Evolutionary conservation across 2,797 vertebrate genomes (phyloP).

Genomic region (Enteromius trimaculatus): DNA sequence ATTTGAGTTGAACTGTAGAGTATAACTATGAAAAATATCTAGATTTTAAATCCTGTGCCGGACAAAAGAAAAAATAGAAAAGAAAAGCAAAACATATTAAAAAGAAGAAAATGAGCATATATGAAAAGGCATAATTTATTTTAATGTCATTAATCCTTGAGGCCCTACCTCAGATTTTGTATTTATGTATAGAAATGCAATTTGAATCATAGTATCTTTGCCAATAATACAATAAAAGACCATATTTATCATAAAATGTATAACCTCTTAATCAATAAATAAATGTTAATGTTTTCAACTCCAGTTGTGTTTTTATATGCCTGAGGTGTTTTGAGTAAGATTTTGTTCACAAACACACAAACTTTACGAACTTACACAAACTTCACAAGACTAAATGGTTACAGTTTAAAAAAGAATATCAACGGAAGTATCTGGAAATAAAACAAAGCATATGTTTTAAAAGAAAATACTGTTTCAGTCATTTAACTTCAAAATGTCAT

Average conservation of each 20-base stretch:
- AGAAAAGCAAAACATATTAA: neutral
- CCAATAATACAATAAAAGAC: conserved; percentile 91
- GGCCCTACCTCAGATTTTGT: conserved; percentile 99
- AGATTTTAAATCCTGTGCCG: conserved; percentile 84
- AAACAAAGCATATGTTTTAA: neutral
- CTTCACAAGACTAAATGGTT: neutral
- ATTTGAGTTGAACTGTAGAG: conserved; percentile 80
- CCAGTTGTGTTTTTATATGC: conserved; percentile 63
- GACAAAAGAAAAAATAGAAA: conserved; percentile 61
- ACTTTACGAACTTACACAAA: neutral
- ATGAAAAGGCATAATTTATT: conserved; percentile 89
- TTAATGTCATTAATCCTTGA: conserved; percentile 93
- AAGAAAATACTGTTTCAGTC: neutral
- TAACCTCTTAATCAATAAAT: conserved; percentile 91
- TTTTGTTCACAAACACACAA: neutral
- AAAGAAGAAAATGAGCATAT: conserved; percentile 70
- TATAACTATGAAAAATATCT: conserved; percentile 73
- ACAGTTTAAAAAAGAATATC: neutral
- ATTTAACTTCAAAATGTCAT: neutral
- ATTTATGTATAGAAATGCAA: conserved; percentile 99
- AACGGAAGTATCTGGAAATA: neutral
- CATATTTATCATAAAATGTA: conserved; percentile 92
- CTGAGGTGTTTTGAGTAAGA: conserved; percentile 37
- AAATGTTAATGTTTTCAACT: conserved; percentile 94
- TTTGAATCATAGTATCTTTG: conserved; percentile 98